Percentiles rank a stretch among this genome's conserved stretches.
Evolutionary conservation across 2,113 vertebrate genomes (phyloP).

Genomic region (Gila orcuttii): DNA sequence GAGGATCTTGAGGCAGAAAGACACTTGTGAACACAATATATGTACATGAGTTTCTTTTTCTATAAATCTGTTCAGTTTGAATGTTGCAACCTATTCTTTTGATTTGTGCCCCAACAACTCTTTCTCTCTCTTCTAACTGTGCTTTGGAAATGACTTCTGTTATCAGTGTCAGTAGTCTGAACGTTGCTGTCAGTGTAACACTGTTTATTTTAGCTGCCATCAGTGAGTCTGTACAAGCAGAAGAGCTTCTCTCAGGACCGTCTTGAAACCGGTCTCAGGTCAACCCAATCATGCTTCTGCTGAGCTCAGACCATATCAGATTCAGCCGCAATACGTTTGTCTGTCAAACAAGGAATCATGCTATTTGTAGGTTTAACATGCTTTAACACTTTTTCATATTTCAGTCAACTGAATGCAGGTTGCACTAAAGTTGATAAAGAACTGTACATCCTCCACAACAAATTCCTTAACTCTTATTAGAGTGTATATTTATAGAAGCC

Average conservation of each 20-base stretch:
- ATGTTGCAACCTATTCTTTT: no score
- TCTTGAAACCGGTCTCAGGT: not conserved
- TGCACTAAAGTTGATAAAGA: no score
- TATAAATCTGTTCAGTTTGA: no score
- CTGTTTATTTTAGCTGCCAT: not conserved
- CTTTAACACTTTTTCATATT: not conserved
- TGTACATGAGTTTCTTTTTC: not conserved
- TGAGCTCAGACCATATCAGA: not conserved
- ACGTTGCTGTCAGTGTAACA: not conserved
- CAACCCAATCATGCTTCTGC: not conserved
- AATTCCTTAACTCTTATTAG: no score
- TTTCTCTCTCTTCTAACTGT: not conserved
- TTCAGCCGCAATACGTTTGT: not conserved
- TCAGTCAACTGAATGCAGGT: no score
- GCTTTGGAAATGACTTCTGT: not conserved
- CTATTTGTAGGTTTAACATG: not conserved
- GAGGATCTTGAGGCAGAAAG: not conserved
- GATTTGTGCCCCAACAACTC: no score
- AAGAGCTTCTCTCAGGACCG: not conserved
- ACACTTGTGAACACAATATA: not conserved
- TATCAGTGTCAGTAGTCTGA: not conserved
- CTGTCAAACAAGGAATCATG: not conserved
- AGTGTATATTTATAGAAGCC: no score
- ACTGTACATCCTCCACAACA: no score
- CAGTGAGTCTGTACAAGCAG: not conserved